These are phyloP conservation scores for Molorchus minor DNA, from an alignment of 2,888 invertebrate species.

Conservation along the genomic window DNA sequence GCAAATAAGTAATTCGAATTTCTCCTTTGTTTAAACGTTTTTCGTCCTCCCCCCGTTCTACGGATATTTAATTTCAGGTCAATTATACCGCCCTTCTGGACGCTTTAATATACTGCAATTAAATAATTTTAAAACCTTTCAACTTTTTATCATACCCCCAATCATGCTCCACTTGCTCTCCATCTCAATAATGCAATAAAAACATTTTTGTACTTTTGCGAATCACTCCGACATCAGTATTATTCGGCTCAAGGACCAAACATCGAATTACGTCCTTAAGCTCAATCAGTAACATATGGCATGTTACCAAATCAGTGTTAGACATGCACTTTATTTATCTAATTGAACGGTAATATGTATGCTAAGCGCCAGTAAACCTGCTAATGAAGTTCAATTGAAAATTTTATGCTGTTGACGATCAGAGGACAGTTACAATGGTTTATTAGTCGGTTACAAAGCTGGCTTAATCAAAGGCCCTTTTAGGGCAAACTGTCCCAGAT, in stretches of 20 bases:
- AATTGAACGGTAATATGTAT: slow-evolving; percentile 40
- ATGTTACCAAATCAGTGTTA: not conserved
- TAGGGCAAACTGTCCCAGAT: no score
- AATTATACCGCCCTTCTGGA: slow-evolving; percentile 7
- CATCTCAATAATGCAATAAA: no score
- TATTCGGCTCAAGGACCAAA: no score
- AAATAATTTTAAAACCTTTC: not conserved
- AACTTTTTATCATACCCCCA: not conserved
- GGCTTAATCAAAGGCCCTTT: no score
- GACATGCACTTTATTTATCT: slow-evolving; percentile 20
- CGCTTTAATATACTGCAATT: slow-evolving; percentile 2
- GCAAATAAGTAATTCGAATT: slow-evolving; percentile 9
- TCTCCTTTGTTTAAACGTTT: slow-evolving; percentile 12
- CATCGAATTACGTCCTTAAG: not conserved
- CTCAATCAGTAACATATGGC: not conserved
- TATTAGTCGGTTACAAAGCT: not conserved
- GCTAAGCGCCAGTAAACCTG: slow-evolving; percentile 43
- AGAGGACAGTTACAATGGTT: not conserved
- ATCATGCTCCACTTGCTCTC: no score
- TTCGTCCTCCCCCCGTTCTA: not conserved
- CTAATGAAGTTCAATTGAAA: slow-evolving; percentile 44
- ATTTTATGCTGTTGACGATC: slow-evolving; percentile 35
- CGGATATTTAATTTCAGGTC: slow-evolving; percentile 20
- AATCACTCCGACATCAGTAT: no score
- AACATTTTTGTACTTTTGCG: no score